These are phyloP conservation scores for Clarias batrachus DNA, from an alignment of 2,113 vertebrate genomes.

Conservation along the genomic window DNA sequence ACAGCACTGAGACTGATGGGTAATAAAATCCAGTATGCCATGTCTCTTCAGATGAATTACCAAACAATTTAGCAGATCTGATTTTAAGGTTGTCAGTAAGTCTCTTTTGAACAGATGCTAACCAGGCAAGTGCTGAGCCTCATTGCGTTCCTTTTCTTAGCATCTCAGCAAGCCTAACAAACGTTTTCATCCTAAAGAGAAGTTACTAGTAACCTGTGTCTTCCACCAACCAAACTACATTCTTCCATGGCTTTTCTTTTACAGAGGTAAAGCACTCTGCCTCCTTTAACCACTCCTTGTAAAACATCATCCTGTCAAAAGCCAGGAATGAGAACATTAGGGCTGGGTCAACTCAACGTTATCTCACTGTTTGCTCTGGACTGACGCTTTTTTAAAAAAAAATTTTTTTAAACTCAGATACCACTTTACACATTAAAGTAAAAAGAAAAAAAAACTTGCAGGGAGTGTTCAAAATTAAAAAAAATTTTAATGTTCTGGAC, in stretches of 20 bases:
- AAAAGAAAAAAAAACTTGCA: not conserved
- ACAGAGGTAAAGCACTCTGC: constrained; percentile 27
- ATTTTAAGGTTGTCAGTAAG: not conserved
- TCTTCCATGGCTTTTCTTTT: constrained; percentile 16
- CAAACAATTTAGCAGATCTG: not conserved
- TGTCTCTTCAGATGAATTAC: constrained; percentile 53
- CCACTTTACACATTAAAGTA: not conserved
- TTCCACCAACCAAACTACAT: constrained; percentile 42
- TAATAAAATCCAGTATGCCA: constrained; percentile 72
- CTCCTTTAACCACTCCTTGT: constrained; percentile 50
- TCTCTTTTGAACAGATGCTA: not conserved
- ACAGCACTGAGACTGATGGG: constrained; percentile 68
- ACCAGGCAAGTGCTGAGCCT: not conserved
- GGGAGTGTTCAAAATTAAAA: not conserved
- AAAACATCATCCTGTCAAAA: constrained; percentile 55
- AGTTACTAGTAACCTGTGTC: not conserved
- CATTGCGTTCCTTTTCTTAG: constrained; percentile 4
- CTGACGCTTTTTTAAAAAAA: not conserved
- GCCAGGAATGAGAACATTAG: constrained; percentile 50
- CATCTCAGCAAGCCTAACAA: not conserved
- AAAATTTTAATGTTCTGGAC: not conserved
- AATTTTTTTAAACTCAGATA: not conserved
- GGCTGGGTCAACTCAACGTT: constrained; percentile 51
- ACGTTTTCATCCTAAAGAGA: not conserved
- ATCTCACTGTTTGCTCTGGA: constrained; percentile 57